Evolutionary conservation across 2,797 vertebrate genomes (phyloP).

Genomic region (Nyctibius grandis): DNA sequence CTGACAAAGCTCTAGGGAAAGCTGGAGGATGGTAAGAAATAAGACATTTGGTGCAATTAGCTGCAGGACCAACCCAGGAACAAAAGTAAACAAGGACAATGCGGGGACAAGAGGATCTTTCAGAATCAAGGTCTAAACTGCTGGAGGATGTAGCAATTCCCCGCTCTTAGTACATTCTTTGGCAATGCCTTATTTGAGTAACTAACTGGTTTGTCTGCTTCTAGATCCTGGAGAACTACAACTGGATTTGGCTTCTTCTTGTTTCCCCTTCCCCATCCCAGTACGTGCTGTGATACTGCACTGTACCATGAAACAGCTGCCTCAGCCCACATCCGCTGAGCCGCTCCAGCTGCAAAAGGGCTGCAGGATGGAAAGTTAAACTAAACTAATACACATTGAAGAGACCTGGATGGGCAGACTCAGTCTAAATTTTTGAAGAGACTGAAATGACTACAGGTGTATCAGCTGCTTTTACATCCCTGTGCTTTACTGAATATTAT

Average conservation of each 20-base stretch:
- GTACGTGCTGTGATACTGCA: not conserved
- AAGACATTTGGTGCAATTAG: not conserved
- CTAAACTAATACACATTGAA: not conserved
- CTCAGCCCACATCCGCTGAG: not conserved
- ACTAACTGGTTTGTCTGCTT: not conserved
- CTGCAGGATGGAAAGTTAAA: not conserved
- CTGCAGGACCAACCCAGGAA: not conserved
- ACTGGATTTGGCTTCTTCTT: not conserved
- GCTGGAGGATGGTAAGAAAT: not conserved
- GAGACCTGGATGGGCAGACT: not conserved
- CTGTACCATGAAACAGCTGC: not conserved
- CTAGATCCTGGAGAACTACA: not conserved
- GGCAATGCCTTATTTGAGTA: not conserved
- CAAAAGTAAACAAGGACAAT: not conserved
- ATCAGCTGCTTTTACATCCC: not conserved
- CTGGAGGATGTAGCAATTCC: not conserved
- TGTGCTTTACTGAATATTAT: not conserved
- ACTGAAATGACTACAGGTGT: not conserved
- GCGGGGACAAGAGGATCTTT: not conserved
- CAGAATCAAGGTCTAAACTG: not conserved
- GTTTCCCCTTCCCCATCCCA: not conserved
- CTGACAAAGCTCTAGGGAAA: slow-evolving; percentile 16
- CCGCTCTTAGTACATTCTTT: not conserved
- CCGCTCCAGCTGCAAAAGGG: not conserved
- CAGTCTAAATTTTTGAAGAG: not conserved